Conservation (phyloP, 1,140 invertebrate genomes). For the Mactra quadrangularis region DNA sequence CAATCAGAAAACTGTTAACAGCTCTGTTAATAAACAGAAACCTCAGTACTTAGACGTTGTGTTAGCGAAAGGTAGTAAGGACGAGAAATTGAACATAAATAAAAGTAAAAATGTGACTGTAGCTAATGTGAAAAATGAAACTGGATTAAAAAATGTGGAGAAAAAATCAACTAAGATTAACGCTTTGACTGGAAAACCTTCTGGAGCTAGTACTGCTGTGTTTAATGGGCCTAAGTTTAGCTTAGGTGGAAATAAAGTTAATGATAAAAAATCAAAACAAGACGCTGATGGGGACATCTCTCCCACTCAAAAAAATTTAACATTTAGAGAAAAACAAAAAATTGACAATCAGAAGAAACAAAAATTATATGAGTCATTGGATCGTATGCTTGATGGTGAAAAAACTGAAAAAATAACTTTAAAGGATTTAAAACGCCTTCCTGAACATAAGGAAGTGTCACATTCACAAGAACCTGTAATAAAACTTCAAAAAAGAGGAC, state of each 20-base stretch:
- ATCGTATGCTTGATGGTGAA: slow-evolving; percentile 35
- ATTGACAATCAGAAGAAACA: slow-evolving; percentile 50
- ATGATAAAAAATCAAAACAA: neutral
- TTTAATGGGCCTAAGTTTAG: neutral
- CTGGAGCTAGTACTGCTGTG: neutral
- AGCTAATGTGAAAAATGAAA: slow-evolving; percentile 39
- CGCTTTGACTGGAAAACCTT: slow-evolving; percentile 35
- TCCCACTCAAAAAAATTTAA: neutral
- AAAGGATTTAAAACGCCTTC: neutral
- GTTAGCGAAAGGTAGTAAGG: slow-evolving; percentile 16
- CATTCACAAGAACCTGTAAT: neutral
- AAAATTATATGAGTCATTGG: slow-evolving; percentile 48
- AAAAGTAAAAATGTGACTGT: neutral
- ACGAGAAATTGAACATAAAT: neutral
- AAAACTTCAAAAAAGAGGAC: slow-evolving; percentile 21
- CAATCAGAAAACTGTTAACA: slow-evolving; percentile 32
- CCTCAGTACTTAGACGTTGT: slow-evolving; percentile 57
- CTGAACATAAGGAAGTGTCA: neutral
- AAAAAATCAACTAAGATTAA: slow-evolving; percentile 31
- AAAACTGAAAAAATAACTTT: neutral
- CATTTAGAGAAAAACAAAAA: slow-evolving; percentile 45
- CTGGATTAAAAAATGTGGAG: slow-evolving; percentile 8
- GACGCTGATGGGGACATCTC: neutral
- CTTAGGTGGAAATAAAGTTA: slow-evolving; percentile 20
- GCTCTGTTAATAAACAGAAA: slow-evolving; percentile 41